Evolutionary conservation across 2,888 invertebrate genomes (phyloP).

Genomic region (Thecophora atra): DNA sequence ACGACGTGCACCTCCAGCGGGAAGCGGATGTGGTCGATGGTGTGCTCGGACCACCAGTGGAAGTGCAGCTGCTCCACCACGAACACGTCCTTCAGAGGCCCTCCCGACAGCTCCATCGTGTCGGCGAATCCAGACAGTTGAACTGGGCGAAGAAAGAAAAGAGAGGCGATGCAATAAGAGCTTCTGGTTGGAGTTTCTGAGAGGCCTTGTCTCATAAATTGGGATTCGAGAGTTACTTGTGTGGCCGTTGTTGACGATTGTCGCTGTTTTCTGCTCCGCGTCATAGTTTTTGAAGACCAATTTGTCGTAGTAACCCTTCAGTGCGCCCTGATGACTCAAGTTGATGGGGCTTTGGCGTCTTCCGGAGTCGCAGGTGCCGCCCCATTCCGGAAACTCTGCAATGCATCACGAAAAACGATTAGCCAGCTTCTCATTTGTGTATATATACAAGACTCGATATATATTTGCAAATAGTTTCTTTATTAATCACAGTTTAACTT

Average conservation of each 20-base stretch:
- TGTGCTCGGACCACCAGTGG: constrained; percentile 88
- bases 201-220: too few relatives aligned
- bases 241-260: constrained; percentile 63
- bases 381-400: constrained; percentile 69
- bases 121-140: constrained; percentile 55
- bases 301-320: constrained; percentile 64
- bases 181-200: background rate
- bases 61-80: constrained; percentile 80
- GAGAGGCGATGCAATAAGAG: too few relatives aligned
- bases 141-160: constrained; percentile 47
- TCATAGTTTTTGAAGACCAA: constrained; percentile 59
- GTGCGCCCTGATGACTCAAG: constrained; percentile 70
- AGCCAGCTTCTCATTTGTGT: too few relatives aligned
- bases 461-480: too few relatives aligned
- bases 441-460: too few relatives aligned
- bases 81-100: constrained; percentile 66
- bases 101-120: constrained; percentile 67
- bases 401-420: too few relatives aligned
- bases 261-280: constrained; percentile 51
- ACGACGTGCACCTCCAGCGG: constrained; percentile 76
- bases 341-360: constrained; percentile 81
- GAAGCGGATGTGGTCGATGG: constrained; percentile 73
- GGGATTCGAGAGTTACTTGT: too few relatives aligned
- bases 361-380: constrained; percentile 73
- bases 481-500: too few relatives aligned